phyloP scores from a whole-genome alignment of 2,888 invertebrate genomes.

The Ophion ellenae region DNA sequence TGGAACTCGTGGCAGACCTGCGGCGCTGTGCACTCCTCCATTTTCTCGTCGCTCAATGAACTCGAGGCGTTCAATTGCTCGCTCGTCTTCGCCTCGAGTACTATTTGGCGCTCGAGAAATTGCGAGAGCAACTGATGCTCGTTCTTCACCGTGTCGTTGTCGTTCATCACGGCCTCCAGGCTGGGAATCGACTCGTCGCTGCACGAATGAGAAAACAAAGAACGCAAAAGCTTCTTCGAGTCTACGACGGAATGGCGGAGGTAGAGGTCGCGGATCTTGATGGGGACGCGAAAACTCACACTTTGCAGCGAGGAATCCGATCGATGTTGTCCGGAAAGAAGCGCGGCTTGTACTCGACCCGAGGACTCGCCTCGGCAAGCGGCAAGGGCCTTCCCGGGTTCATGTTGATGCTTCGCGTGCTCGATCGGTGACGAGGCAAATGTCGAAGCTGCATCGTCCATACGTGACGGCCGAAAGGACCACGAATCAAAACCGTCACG shows the following conservation, averaged over 20 bases:
- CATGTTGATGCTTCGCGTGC: constrained; percentile 87
- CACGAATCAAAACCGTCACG: constrained; percentile 93
- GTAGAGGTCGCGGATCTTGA: neutral
- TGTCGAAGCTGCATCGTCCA: constrained; percentile 97
- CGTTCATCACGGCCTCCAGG: constrained; percentile 90
- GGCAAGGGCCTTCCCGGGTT: constrained; percentile 91
- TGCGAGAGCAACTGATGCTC: constrained; percentile 89
- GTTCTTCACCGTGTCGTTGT: constrained; percentile 84
- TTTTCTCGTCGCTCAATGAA: constrained; percentile 82
- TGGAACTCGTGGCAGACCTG: constrained; percentile 96
- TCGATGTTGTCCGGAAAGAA: constrained; percentile 93
- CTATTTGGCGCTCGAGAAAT: constrained; percentile 89
- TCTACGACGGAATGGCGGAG: too few relatives aligned
- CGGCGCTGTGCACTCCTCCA: constrained; percentile 91
- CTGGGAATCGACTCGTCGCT: constrained; percentile 96
- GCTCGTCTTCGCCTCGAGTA: constrained; percentile 82
- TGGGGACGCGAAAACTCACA: constrained; percentile 85
- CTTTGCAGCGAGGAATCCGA: constrained; percentile 91
- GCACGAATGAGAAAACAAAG: constrained; percentile 54
- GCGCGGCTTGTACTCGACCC: constrained; percentile 89
- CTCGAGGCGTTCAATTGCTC: constrained; percentile 80
- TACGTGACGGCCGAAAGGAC: constrained; percentile 97
- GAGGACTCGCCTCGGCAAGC: constrained; percentile 88
- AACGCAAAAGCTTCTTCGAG: too few relatives aligned
- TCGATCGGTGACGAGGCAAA: constrained; percentile 92